Evolutionary conservation across 2,797 vertebrate genomes (phyloP), one percentile per base, ranked within the genome.

Genomic region (Enteromius argenteus): DNA sequence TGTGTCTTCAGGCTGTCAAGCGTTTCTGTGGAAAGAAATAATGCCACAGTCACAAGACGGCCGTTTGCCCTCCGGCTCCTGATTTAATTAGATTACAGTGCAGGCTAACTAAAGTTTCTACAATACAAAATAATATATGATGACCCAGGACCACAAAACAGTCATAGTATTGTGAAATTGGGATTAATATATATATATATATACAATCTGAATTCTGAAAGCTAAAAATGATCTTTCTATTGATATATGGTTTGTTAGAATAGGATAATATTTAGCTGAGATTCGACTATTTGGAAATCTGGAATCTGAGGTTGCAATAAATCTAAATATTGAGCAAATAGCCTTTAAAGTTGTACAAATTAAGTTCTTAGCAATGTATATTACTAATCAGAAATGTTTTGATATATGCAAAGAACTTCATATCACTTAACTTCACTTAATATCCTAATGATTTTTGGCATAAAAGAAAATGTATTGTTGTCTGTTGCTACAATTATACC

Each of bases 1-100:
- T 17, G 46, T 69, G 60, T 32, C 66, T 79, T 60, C 7, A 51
- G 78, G 73, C 69, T 77, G 21, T 66, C 37, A 19, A 68, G 37
- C 35, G 15, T 71, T 73, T 87, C 72, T 79, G 35, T 83, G 85
- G 81, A 84, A 81, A 84, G 60, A 79, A 69, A 58, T 44, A 69
- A 64, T 53, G 60, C 17, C 39, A 51, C 32, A 78, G 83, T 84
- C 83, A 86, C 74, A 85, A 81, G 86, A 60, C 53, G 19, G n/a
- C 35, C 46, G 49, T 79, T 83, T 82, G 82, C 86, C 79, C 69
- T 74, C 27, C 4, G 30, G 72, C 72, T 75, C 2, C 30, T 35
- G 62, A 66, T 66, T 66, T 35, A 62, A 62, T 62, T 39, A 4
- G 19, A 1, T 49, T n/a, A 37, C 13, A 62, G 23, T 32, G 37